Evolutionary conservation across 1,140 invertebrate genomes (phyloP).

Genomic region (Platyscapa corneri): DNA sequence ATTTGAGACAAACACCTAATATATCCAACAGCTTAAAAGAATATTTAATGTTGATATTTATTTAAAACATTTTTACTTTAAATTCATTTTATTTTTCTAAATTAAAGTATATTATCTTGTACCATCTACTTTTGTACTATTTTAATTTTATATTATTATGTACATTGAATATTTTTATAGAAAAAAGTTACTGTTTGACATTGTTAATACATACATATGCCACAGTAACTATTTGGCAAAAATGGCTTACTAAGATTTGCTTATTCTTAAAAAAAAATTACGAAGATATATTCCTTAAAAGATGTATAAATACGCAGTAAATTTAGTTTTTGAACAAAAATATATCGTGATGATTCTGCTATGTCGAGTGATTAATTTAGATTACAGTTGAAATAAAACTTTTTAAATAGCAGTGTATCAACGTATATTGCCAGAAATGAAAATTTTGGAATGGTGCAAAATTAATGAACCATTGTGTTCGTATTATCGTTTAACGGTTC

Average conservation of each 20-base stretch:
- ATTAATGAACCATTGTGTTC: conserved; percentile 27
- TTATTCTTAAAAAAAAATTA: neutral
- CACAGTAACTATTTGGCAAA: neutral
- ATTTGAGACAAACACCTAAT: too few species aligned
- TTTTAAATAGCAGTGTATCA: conserved; percentile 21
- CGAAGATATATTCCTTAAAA: neutral
- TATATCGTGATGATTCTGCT: neutral
- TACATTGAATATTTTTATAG: neutral
- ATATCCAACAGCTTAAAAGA: neutral
- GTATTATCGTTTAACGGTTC: conserved; percentile 17
- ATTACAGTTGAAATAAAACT: conserved; percentile 13
- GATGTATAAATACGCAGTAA: neutral
- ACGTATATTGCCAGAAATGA: neutral
- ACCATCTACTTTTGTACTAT: too few species aligned
- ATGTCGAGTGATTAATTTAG: conserved; percentile 31
- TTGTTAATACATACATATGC: too few species aligned
- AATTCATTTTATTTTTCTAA: too few species aligned
- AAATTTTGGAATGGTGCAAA: neutral
- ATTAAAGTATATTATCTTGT: too few species aligned
- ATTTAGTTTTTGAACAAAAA: conserved; percentile 5
- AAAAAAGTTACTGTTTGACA: too few species aligned
- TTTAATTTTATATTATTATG: neutral
- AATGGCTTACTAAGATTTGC: neutral
- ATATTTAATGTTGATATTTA: neutral
- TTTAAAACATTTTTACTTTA: too few species aligned